Base-by-base conservation (phyloP, 2,888 invertebrate species). In the Clusia tigrina region DNA sequence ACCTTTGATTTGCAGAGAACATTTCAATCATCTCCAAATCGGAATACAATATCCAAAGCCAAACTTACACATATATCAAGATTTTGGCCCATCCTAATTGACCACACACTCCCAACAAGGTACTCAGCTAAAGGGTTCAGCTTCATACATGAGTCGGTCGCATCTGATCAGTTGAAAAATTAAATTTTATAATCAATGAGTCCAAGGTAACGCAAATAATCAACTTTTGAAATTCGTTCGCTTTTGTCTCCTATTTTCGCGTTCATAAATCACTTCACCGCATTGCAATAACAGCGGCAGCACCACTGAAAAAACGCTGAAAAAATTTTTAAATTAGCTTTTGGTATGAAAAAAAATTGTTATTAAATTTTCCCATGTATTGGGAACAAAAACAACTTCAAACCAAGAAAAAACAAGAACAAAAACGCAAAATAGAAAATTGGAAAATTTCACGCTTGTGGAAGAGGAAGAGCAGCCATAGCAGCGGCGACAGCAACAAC, bases 211-310 rank as follows among this genome's bases (percentile, higher is more conserved):
- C 42, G 42, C 42, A 42, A 42, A 42, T 42, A 42, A 42, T 15
- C 10, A 3, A 42, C 32, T 56, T 58, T 64, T 65, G 22, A 54
- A 12, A 51, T 51, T 37, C 64, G 69, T 55, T 60, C 62, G 58
- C 67, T 73, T 68, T 63, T 42, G 53, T 52, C 24, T 65, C 38
- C 10, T 37, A 20, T 54, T 54, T 54, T 22, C 17, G 22, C 37
- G 54, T 72, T 71, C 80, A 78, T 80, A 80, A 80, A 80, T 80
- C 79, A 80, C 79, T 81, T 79, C 77, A 78, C 78, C 78, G 79
- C 81, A 80, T 77, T 78, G 67, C 67, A 71, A 66, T 58, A 70
- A 64, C 64, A 65, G 64, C 60, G 53, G 53, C 62, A 51, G 74
- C 72, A 77, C 76, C 74, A 77, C 77, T 75, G 75, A 76, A 74